Conservation (phyloP, 2,888 invertebrate genomes). For the Trissolcus brochymenae region DNA sequence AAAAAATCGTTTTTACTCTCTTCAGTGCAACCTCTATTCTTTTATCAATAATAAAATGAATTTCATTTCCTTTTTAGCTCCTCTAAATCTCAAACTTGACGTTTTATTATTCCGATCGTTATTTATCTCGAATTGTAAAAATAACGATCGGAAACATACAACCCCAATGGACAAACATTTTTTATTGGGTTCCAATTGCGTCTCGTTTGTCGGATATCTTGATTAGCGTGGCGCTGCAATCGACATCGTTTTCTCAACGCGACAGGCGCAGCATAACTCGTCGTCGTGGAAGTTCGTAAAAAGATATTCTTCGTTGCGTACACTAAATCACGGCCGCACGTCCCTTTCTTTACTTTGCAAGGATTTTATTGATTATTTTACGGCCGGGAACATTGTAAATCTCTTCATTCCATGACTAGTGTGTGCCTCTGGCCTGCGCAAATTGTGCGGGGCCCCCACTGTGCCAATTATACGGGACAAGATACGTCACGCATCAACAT, state of each 20-base stretch:
- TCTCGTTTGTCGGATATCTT: constrained; percentile 52
- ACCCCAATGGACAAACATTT: background rate
- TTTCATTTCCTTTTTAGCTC: too few relatives aligned
- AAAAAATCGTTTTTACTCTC: too few relatives aligned
- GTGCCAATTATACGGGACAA: constrained; percentile 67
- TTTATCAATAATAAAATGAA: background rate
- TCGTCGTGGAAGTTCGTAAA: constrained; percentile 48
- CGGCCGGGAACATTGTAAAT: constrained; percentile 75
- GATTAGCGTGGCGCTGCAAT: constrained; percentile 53
- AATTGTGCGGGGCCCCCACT: constrained; percentile 57
- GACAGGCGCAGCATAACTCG: constrained; percentile 49
- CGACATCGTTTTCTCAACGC: constrained; percentile 47
- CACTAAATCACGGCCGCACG: constrained; percentile 74
- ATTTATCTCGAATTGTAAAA: constrained; percentile 7
- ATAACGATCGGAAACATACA: background rate
- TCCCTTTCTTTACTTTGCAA: constrained; percentile 74
- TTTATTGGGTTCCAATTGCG: constrained; percentile 21
- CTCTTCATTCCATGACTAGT: constrained; percentile 71
- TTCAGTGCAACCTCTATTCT: too few relatives aligned
- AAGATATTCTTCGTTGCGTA: constrained; percentile 59
- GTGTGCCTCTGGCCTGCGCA: constrained; percentile 63
- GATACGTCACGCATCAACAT: constrained; percentile 57
- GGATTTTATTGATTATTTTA: constrained; percentile 76
- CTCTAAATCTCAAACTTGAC: background rate
- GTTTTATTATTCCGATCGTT: constrained; percentile 9